Base-by-base conservation (phyloP, 2,797 vertebrate species). In the Malurus splendens region DNA sequence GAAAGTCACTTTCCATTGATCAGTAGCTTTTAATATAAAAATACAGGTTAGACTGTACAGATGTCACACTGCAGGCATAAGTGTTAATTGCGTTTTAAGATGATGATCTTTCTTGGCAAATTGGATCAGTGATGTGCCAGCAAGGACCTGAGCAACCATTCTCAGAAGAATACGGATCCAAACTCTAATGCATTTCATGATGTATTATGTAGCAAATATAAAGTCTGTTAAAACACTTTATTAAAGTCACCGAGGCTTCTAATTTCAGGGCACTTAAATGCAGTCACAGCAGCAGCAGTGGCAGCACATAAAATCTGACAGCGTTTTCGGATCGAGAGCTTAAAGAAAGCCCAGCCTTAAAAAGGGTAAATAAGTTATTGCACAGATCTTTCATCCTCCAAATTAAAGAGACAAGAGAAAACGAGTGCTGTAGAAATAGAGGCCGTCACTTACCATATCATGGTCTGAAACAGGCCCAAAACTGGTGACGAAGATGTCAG, bases 401-500 rank as follows among this genome's bases (percentile, higher is more conserved):
- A 83, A 88, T 84, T 71, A 74, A 84, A 87, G 84, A 89, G 55
- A 65, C 51, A 82, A 56, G 74, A 83, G 33, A 68, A 93, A 82
- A 86, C 41, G 14, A 82, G 48, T 67, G 36, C 47, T 78, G 30
- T 75, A 87, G 94, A 70, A 86, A 90, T 41, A 55, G 1, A 68
- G 44, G 77, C 59, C 33, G 55, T 84, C 77, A 96, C 98, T 98
- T 98, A 99, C 99, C 99, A 99, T 99, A 95, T 99, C 99, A 61
- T 99, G 99, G 97, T 99, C 99, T 73, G 99, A 99, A 95, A 99
- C 99, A 7, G 99, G 99, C 89, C 99, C 99, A 75, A 99, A 99
- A 89, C 99, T 99, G 95, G 99, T 99, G 97, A 99, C 99, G 76
- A 99, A 99, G 98, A 99, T 99, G 97, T 99, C 99, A 93, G 99